Percentiles rank a stretch among this genome's conserved stretches.
Conservation (phyloP, 1,140 invertebrate species). For the Leptopilina clavipes region DNA sequence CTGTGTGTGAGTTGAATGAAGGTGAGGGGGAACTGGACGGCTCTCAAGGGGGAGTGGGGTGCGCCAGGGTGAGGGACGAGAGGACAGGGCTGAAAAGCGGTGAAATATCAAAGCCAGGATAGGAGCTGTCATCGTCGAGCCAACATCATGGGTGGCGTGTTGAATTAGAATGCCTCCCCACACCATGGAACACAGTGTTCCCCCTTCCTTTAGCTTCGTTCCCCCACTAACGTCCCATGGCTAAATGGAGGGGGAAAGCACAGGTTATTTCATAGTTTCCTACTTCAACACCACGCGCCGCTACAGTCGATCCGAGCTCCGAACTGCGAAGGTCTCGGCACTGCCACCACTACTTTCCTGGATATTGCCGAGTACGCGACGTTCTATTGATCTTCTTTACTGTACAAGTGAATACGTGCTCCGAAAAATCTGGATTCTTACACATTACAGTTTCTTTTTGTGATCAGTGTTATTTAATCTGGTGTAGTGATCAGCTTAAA, state of each 20-base stretch:
- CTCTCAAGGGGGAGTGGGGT: constrained; percentile 54
- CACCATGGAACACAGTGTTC: constrained; percentile 67
- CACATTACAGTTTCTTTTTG: constrained; percentile 38
- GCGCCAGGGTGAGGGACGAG: constrained; percentile 62
- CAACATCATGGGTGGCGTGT: constrained; percentile 81
- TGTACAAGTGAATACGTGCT: constrained; percentile 11
- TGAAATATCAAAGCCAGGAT: constrained; percentile 78
- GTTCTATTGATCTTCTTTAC: constrained; percentile 31
- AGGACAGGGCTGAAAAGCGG: constrained; percentile 73
- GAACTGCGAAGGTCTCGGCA: constrained; percentile 35
- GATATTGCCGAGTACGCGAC: constrained; percentile 59
- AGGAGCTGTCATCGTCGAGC: constrained; percentile 79
- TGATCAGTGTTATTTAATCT: constrained; percentile 47
- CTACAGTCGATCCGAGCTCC: constrained; percentile 42
- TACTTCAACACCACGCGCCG: constrained; percentile 51
- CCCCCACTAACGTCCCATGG: constrained; percentile 67
- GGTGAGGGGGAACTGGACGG: constrained; percentile 47
- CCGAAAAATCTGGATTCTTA: constrained; percentile 6
- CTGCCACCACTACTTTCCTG: constrained; percentile 64
- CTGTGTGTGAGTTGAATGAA: constrained; percentile 60
- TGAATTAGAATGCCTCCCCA: constrained; percentile 75
- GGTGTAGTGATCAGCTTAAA: constrained; percentile 57
- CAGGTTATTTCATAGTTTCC: constrained; percentile 57
- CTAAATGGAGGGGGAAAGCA: constrained; percentile 29
- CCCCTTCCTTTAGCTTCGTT: constrained; percentile 59